phyloP scores from a whole-genome alignment of 2,888 invertebrate species.

The Pachliopta kotzebuea region DNA sequence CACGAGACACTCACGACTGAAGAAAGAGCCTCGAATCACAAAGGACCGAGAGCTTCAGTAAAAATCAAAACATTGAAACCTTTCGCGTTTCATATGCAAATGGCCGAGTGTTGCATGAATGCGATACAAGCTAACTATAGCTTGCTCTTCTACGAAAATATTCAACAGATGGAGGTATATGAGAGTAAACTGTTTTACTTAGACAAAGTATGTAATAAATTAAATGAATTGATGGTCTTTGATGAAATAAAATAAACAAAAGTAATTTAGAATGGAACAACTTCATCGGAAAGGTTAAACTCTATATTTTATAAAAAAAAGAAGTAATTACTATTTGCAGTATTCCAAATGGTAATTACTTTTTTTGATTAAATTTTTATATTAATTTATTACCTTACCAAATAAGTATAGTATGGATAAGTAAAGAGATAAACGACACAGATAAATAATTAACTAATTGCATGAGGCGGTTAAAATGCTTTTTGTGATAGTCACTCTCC shows the following conservation, averaged over 20 bases:
- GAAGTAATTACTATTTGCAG: neutral
- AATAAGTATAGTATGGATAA: neutral
- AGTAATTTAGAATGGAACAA: neutral
- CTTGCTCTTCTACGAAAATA: constrained; percentile 12
- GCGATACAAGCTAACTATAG: constrained; percentile 46
- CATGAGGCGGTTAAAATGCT: constrained; percentile 1
- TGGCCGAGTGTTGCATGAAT: constrained; percentile 50
- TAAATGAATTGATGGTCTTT: neutral
- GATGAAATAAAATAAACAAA: neutral
- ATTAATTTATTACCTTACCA: neutral
- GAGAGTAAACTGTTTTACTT: constrained; percentile 38
- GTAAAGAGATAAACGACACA: neutral
- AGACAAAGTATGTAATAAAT: neutral
- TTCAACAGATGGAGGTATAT: constrained; percentile 2
- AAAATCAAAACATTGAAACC: constrained; percentile 66
- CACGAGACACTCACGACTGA: constrained; percentile 42
- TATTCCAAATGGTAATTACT: no score
- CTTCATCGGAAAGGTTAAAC: neutral
- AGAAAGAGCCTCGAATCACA: constrained; percentile 48
- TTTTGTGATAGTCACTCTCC: neutral
- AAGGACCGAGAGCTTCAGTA: constrained; percentile 51
- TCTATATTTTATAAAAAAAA: neutral
- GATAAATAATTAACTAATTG: neutral
- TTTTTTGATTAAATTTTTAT: no score
- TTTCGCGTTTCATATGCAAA: constrained; percentile 71